Percentiles rank a stretch among this genome's conserved stretches.
These are phyloP conservation scores for Margarornis squamiger DNA, from an alignment of 2,797 vertebrate genomes.

Conservation along the genomic window DNA sequence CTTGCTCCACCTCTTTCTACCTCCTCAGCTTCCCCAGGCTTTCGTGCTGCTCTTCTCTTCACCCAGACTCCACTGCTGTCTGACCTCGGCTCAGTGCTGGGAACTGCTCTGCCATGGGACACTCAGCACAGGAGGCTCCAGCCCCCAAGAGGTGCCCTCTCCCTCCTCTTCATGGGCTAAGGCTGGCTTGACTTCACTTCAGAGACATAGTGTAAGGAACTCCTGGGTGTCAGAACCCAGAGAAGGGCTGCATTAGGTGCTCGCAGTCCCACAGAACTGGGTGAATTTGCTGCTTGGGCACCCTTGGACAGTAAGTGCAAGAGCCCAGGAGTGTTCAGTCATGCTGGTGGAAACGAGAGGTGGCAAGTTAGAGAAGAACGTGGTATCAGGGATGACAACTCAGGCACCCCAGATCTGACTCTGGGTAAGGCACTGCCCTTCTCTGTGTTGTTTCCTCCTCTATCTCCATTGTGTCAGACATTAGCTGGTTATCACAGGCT, in stretches of 20 bases:
- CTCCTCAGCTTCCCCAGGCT: not conserved
- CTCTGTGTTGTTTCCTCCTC: not conserved
- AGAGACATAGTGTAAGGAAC: not conserved
- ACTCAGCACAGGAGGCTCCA: fast-evolving
- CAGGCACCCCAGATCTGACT: not conserved
- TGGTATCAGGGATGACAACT: not conserved
- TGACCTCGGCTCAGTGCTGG: not conserved
- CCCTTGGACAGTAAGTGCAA: not conserved
- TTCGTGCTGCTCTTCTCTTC: not conserved
- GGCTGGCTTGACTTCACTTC: not conserved
- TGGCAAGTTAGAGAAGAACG: not conserved
- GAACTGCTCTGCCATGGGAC: not conserved
- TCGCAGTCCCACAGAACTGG: not conserved
- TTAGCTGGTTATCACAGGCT: not conserved
- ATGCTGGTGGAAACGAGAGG: not conserved
- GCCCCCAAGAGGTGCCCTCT: not conserved
- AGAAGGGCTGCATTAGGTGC: not conserved
- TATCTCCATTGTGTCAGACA: not conserved
- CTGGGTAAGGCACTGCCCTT: not conserved
- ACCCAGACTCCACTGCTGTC: not conserved
- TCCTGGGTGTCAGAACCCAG: not conserved
- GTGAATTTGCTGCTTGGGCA: not conserved
- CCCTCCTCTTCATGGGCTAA: not conserved
- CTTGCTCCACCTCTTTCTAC: not conserved
- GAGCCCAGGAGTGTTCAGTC: not conserved